These are phyloP conservation scores for Poeciliopsis paucimaculata DNA, from an alignment of 2,797 vertebrate species.

Conservation along the genomic window DNA sequence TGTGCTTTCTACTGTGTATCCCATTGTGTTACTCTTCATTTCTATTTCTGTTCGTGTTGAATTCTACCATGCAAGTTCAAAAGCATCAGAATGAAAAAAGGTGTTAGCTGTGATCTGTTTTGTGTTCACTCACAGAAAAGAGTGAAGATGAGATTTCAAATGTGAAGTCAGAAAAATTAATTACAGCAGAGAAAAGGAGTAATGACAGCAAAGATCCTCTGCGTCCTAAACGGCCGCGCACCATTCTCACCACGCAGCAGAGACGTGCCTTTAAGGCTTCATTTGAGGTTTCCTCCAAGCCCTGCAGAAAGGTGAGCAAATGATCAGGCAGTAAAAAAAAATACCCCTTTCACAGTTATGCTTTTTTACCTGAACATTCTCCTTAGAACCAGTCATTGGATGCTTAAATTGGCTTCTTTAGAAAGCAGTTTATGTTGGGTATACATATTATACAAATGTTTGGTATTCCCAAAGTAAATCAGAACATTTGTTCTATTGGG, in stretches of 20 bases:
- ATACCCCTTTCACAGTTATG: background rate
- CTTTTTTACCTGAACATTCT: background rate
- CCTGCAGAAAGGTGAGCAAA: slow-evolving; percentile 88
- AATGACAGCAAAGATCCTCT: slow-evolving; percentile 87
- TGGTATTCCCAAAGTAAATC: too few relatives aligned
- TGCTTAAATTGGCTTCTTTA: background rate
- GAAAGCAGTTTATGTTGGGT: background rate
- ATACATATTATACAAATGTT: background rate
- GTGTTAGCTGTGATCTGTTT: background rate
- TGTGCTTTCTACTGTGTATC: background rate
- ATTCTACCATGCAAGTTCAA: background rate
- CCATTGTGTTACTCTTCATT: background rate
- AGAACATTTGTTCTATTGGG: too few relatives aligned
- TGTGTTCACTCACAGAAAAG: slow-evolving; percentile 80
- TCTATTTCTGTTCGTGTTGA: background rate
- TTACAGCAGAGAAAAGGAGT: slow-evolving; percentile 78
- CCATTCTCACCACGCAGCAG: slow-evolving; percentile 93
- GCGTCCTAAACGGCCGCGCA: slow-evolving; percentile 90
- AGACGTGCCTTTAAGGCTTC: slow-evolving; percentile 94
- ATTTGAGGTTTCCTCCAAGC: slow-evolving; percentile 95
- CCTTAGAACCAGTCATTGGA: background rate
- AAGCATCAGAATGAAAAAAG: background rate
- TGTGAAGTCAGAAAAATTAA: slow-evolving; percentile 84
- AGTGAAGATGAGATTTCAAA: slow-evolving; percentile 86
- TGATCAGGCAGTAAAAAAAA: background rate